Conservation (phyloP, 1,140 invertebrate species). For the Leptopilina boulardi region DNA sequence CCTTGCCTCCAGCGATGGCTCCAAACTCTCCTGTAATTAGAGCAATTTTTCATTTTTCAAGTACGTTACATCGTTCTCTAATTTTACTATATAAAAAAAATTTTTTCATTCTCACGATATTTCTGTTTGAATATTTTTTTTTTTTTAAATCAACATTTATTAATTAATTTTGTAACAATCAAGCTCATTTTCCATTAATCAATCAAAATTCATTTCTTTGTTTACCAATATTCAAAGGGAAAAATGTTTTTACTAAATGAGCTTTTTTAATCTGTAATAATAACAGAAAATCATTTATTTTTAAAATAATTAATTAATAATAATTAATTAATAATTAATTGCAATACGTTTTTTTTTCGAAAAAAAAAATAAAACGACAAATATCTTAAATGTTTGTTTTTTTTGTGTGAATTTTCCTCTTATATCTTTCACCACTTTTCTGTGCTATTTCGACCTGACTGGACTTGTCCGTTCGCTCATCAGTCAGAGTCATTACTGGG, state of each 20-base stretch:
- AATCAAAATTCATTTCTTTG: background rate
- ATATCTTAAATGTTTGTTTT: too few relatives aligned
- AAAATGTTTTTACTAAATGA: too few relatives aligned
- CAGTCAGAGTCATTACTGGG: constrained; percentile 78
- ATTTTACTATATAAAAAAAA: background rate
- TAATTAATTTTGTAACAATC: background rate
- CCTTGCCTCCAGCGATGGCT: constrained; percentile 44
- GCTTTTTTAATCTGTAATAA: too few relatives aligned
- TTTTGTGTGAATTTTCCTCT: constrained; percentile 5
- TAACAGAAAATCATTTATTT: too few relatives aligned
- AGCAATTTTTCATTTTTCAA: constrained; percentile 32
- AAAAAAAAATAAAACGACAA: too few relatives aligned
- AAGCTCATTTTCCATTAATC: background rate
- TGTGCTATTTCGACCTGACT: constrained; percentile 73
- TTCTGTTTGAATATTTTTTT: background rate
- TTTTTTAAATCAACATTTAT: background rate
- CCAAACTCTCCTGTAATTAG: constrained; percentile 46
- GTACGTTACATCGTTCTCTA: constrained; percentile 20
- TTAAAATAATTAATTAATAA: background rate
- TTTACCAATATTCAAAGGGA: background rate
- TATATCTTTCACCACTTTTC: constrained; percentile 63
- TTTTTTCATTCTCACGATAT: background rate
- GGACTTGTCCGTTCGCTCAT: constrained; percentile 77
- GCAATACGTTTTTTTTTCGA: too few relatives aligned
- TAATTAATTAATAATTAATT: too few relatives aligned